Evolutionary conservation across 2,113 vertebrate genomes (phyloP).

Genomic region (Clarias batrachus): DNA sequence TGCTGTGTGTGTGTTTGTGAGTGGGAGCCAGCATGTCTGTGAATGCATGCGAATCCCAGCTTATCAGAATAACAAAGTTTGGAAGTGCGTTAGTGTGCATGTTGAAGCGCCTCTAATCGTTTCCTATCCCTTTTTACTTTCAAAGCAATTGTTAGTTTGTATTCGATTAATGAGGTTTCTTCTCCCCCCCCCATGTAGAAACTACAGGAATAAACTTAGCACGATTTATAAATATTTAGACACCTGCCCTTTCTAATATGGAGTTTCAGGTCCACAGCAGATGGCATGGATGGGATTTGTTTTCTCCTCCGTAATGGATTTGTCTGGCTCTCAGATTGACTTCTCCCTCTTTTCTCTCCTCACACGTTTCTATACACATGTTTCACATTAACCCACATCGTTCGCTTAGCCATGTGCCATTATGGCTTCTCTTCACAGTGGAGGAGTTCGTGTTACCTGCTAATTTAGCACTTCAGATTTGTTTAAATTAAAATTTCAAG

Average conservation of each 20-base stretch:
- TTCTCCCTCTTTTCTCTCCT: constrained; percentile 22
- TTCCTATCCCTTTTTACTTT: constrained; percentile 58
- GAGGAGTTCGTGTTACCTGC: constrained; percentile 24
- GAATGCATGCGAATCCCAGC: constrained; percentile 45
- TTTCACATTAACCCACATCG: constrained; percentile 9
- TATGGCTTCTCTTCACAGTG: background rate
- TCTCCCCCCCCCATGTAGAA: constrained; percentile 53
- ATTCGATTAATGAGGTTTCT: constrained; percentile 70
- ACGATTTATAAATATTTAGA: constrained; percentile 76
- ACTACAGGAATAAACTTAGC: constrained; percentile 68
- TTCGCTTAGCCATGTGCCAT: background rate
- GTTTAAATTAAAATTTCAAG: constrained; percentile 14
- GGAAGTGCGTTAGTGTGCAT: constrained; percentile 35
- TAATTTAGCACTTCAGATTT: constrained; percentile 11
- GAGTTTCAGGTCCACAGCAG: constrained; percentile 62
- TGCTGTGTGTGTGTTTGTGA: constrained; percentile 37
- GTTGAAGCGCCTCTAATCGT: constrained; percentile 55
- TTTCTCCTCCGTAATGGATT: constrained; percentile 66
- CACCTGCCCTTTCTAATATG: constrained; percentile 74
- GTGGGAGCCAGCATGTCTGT: constrained; percentile 5
- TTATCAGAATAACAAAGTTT: constrained; percentile 50
- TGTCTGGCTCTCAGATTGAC: constrained; percentile 35
- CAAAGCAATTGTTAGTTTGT: constrained; percentile 70
- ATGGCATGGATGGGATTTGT: constrained; percentile 63
- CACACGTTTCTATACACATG: constrained; percentile 2